Conservation (phyloP, 2,888 invertebrate genomes). For the Sinopyrophorus schimmeli region DNA sequence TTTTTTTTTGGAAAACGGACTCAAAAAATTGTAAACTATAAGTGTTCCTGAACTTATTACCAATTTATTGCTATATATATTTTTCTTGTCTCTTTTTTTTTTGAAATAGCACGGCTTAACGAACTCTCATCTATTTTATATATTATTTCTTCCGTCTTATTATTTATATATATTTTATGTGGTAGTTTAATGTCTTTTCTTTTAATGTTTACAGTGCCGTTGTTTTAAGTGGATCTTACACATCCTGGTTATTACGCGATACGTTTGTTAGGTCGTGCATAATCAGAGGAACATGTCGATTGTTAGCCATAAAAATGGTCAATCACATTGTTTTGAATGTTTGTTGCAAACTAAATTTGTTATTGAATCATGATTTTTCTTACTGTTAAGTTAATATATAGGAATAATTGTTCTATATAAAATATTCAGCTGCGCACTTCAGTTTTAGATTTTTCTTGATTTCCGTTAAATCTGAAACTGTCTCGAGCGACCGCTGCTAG, state of each 20-base stretch:
- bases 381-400: slow-evolving; percentile 54
- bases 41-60: slow-evolving; percentile 32
- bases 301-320: slow-evolving; percentile 38
- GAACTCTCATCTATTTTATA: slow-evolving; percentile 39
- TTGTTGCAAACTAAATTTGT: slow-evolving; percentile 49
- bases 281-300: slow-evolving; percentile 10
- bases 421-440: slow-evolving; percentile 53
- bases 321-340: slow-evolving; percentile 39
- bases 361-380: slow-evolving; percentile 47
- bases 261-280: slow-evolving; percentile 45
- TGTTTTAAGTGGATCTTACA: slow-evolving; percentile 41
- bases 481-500: slow-evolving; percentile 51
- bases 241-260: slow-evolving; percentile 34
- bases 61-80: background rate
- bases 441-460: slow-evolving; percentile 46
- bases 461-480: slow-evolving; percentile 49
- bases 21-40: slow-evolving; percentile 43
- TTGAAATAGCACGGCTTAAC: slow-evolving; percentile 30
- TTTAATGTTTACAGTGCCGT: slow-evolving; percentile 48
- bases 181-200: slow-evolving; percentile 48
- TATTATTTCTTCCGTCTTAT: slow-evolving; percentile 44
- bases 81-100: slow-evolving; percentile 12
- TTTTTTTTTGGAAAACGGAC: slow-evolving; percentile 36
- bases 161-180: slow-evolving; percentile 50
- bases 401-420: slow-evolving; percentile 53